Percentiles rank a stretch among this genome's conserved stretches.
phyloP scores from a whole-genome alignment of 1,140 invertebrate species.

The Drosophila bocki region DNA sequence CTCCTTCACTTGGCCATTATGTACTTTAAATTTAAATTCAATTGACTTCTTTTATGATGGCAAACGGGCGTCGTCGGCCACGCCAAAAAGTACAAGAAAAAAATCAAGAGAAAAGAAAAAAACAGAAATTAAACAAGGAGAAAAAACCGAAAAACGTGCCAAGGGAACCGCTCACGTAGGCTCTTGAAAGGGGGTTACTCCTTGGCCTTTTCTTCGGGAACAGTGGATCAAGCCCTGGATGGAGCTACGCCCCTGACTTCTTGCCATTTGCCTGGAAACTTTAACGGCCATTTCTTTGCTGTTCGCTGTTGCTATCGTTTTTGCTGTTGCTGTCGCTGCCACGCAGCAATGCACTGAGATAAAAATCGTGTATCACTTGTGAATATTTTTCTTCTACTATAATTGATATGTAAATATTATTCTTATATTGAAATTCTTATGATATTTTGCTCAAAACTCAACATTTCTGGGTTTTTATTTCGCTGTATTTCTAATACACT shows the following conservation, averaged over 20 bases:
- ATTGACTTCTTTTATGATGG: slow-evolving; percentile 84
- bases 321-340: slow-evolving; percentile 60
- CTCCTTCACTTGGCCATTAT: slow-evolving; percentile 72
- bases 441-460: no score
- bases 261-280: slow-evolving; percentile 80
- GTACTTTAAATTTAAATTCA: slow-evolving; percentile 84
- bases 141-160: slow-evolving; percentile 58
- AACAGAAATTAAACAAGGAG: slow-evolving; percentile 60
- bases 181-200: slow-evolving; percentile 33
- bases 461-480: no score
- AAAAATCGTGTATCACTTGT: not conserved
- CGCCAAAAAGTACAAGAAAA: slow-evolving; percentile 68
- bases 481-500: no score
- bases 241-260: slow-evolving; percentile 71
- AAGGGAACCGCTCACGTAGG: slow-evolving; percentile 52
- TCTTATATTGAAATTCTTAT: no score
- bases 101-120: slow-evolving; percentile 33
- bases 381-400: not conserved
- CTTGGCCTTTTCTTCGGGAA: slow-evolving; percentile 31
- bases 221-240: slow-evolving; percentile 43
- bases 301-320: slow-evolving; percentile 23
- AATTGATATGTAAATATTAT: not conserved
- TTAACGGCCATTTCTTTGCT: slow-evolving; percentile 79
- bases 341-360: slow-evolving; percentile 48
- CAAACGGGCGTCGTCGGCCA: slow-evolving; percentile 78